Percentiles rank a stretch among this genome's conserved stretches.
These are phyloP conservation scores for Netta rufina DNA, from an alignment of 2,797 vertebrate species.

Conservation along the genomic window DNA sequence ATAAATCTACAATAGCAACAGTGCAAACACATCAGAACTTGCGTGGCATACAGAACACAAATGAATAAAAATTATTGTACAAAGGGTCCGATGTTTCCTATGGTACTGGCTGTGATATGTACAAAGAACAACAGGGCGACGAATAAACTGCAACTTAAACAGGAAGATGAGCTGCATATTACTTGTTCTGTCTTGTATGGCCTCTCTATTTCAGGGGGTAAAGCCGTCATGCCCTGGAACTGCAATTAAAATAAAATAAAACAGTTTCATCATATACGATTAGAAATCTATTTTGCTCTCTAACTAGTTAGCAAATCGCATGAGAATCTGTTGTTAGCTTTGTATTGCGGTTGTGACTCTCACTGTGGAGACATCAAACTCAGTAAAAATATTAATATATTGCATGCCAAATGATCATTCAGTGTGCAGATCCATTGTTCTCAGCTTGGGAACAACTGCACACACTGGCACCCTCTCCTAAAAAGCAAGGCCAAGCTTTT, in stretches of 20 bases:
- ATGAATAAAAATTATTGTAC: slow-evolving; percentile 13
- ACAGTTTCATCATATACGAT: neutral
- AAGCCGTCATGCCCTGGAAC: slow-evolving; percentile 85
- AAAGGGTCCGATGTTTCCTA: neutral
- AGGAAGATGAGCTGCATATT: slow-evolving; percentile 66
- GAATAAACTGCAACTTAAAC: neutral
- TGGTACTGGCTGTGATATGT: neutral
- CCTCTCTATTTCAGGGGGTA: slow-evolving; percentile 81
- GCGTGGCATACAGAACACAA: slow-evolving; percentile 22
- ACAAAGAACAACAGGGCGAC: slow-evolving; percentile 16
- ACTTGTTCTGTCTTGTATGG: slow-evolving; percentile 65
- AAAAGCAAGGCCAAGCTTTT: neutral
- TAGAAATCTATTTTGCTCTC: neutral
- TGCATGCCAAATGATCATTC: neutral
- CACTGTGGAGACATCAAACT: neutral
- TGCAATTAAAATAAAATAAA: slow-evolving; percentile 58
- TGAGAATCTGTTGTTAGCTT: neutral
- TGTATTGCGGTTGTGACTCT: neutral
- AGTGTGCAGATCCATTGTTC: neutral
- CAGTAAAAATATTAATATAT: neutral
- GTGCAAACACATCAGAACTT: slow-evolving; percentile 68
- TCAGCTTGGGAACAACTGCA: neutral
- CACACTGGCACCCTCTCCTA: neutral
- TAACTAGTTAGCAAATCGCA: neutral
- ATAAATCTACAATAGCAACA: slow-evolving; percentile 75